phyloP scores from a whole-genome alignment of 2,888 invertebrate genomes.

The Caenorhabditis panamensis region DNA sequence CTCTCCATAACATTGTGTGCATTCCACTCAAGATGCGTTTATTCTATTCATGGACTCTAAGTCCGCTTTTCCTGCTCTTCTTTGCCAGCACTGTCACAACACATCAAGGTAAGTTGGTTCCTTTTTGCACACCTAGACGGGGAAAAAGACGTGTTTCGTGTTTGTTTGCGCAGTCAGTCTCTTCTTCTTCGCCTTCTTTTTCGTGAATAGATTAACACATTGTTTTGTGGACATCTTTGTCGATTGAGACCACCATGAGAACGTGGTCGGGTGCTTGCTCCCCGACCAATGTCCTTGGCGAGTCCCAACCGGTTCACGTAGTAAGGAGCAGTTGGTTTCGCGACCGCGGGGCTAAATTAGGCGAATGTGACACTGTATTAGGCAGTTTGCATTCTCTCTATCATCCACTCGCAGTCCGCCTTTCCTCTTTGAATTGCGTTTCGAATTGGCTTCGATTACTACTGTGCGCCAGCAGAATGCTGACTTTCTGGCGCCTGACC shows the following conservation, averaged over 20 bases:
- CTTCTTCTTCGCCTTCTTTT: constrained; percentile 12
- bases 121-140: neutral
- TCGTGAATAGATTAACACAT: constrained; percentile 50
- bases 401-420: neutral
- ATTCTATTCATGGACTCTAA: constrained; percentile 40
- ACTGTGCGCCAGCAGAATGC: constrained; percentile 13
- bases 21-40: constrained; percentile 35
- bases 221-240: constrained; percentile 28
- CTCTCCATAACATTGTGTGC: neutral
- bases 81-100: constrained; percentile 8
- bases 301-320: constrained; percentile 24
- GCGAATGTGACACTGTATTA: constrained; percentile 33
- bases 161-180: constrained; percentile 28
- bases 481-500: constrained; percentile 36
- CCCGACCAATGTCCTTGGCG: constrained; percentile 4
- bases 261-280: too few relatives aligned
- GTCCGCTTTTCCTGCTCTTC: constrained; percentile 17
- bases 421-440: constrained; percentile 30
- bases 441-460: constrained; percentile 47
- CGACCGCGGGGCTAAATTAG: neutral
- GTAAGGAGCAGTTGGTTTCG: constrained; percentile 19
- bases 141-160: constrained; percentile 6
- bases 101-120: constrained; percentile 43
- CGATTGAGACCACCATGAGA: constrained; percentile 14
- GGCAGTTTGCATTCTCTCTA: constrained; percentile 21